A percentile compares a stretch with the other conserved stretches of the same genome.
Evolutionary conservation across 1,140 invertebrate species (phyloP).

Genomic region (Drosophila watanabei): DNA sequence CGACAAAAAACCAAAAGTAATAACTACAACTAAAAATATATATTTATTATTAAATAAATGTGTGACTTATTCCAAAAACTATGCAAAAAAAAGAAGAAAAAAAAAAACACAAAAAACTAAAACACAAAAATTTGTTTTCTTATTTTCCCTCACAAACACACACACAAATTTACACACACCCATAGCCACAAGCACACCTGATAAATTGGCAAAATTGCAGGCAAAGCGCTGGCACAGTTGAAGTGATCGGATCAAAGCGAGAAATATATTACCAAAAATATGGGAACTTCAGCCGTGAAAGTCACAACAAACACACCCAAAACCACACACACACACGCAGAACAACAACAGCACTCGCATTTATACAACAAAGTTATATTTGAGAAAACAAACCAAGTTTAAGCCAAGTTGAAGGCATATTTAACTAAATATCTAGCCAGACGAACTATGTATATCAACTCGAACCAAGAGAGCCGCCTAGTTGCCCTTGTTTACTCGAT

Average conservation of each 20-base stretch:
- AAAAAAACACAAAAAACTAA: slow-evolving; percentile 61
- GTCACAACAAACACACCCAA: slow-evolving; percentile 12
- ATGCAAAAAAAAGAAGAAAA: slow-evolving; percentile 55
- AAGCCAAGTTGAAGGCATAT: slow-evolving; percentile 44
- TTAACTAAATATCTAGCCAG: slow-evolving; percentile 29
- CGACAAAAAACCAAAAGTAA: slow-evolving; percentile 37
- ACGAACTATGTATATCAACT: slow-evolving; percentile 32
- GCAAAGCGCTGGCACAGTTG: slow-evolving; percentile 18
- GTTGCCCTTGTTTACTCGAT: slow-evolving; percentile 38
- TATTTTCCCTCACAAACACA: slow-evolving; percentile 42
- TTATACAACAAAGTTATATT: slow-evolving; percentile 47
- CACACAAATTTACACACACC: slow-evolving; percentile 5
- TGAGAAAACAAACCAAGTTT: slow-evolving; percentile 57
- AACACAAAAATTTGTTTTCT: slow-evolving; percentile 68
- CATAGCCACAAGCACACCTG: slow-evolving; percentile 5
- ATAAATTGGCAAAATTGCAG: slow-evolving; percentile 27
- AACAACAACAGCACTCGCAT: slow-evolving; percentile 79
- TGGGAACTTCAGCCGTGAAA: slow-evolving; percentile 27
- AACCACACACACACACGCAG: slow-evolving; percentile 9
- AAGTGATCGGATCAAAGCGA: slow-evolving; percentile 9
- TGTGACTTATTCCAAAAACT: slow-evolving; percentile 77
- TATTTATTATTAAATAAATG: slow-evolving; percentile 79
- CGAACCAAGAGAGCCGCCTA: slow-evolving; percentile 50
- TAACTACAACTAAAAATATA: slow-evolving; percentile 56
- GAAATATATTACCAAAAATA: not conserved